These are phyloP conservation scores for Esox niger DNA, from an alignment of 2,113 vertebrate species.

Conservation along the genomic window DNA sequence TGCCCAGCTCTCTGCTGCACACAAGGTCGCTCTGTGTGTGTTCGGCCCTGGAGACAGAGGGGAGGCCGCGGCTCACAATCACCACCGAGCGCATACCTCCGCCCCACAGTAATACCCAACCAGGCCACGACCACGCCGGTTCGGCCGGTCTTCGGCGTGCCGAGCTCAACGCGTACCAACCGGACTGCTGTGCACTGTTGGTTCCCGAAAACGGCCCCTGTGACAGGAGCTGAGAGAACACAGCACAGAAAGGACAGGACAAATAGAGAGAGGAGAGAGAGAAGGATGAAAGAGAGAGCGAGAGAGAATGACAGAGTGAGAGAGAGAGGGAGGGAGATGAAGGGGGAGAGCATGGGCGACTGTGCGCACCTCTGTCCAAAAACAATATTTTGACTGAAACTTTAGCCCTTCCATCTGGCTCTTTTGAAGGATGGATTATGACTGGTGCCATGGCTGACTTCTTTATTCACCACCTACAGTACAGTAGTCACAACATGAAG, in stretches of 20 bases:
- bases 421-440: conserved; percentile 76
- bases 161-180: conserved; percentile 46
- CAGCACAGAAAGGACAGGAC: conserved; percentile 28
- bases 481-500: neutral
- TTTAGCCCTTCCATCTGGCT: conserved; percentile 76
- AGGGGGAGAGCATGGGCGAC: conserved; percentile 19
- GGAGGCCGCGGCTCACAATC: conserved; percentile 59
- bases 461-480: conserved; percentile 39
- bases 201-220: conserved; percentile 59
- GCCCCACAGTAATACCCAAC: conserved; percentile 51
- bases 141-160: neutral
- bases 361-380: conserved; percentile 70
- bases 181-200: conserved; percentile 56
- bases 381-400: conserved; percentile 79
- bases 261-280: conserved; percentile 12
- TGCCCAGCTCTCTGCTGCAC: conserved; percentile 56
- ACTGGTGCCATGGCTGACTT: conserved; percentile 69
- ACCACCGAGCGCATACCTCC: conserved; percentile 68
- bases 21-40: conserved; percentile 77
- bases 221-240: conserved; percentile 69
- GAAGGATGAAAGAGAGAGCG: conserved; percentile 2
- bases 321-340: conserved; percentile 31
- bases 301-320: conserved; percentile 43
- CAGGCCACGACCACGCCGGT: conserved; percentile 27
- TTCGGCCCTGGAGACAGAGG: conserved; percentile 67